These are phyloP conservation scores for Propsilocerus akamusi DNA, from an alignment of 1,140 invertebrate species.

Conservation along the genomic window DNA sequence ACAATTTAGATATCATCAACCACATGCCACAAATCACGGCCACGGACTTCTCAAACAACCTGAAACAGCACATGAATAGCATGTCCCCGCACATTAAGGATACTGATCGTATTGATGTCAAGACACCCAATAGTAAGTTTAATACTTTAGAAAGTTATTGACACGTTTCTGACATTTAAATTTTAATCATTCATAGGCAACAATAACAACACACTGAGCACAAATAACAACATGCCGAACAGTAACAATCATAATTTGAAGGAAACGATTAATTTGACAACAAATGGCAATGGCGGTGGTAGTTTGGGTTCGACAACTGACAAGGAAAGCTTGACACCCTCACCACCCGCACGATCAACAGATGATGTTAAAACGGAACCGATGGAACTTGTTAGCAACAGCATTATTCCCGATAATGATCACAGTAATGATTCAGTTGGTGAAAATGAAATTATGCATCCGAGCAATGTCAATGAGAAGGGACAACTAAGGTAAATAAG, in stretches of 20 bases:
- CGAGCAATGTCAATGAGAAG: constrained; percentile 21
- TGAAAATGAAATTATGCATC: constrained; percentile 21
- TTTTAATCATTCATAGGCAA: constrained; percentile 4
- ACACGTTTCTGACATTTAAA: background rate
- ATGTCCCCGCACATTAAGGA: constrained; percentile 33
- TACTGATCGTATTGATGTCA: constrained; percentile 15
- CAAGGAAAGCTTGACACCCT: constrained; percentile 29
- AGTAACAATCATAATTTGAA: constrained; percentile 25
- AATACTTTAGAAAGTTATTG: background rate
- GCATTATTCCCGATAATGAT: constrained; percentile 29
- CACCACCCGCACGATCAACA: constrained; percentile 27
- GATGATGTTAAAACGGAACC: constrained; percentile 64
- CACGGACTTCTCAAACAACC: constrained; percentile 54
- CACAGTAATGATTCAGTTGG: constrained; percentile 41
- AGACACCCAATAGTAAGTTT: background rate
- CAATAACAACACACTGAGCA: background rate
- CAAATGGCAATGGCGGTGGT: constrained; percentile 27
- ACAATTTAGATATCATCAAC: constrained; percentile 29
- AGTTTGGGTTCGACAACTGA: constrained; percentile 24
- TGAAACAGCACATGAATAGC: constrained; percentile 30
- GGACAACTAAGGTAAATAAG: constrained; percentile 19
- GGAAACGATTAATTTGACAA: constrained; percentile 16
- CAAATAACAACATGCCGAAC: constrained; percentile 6
- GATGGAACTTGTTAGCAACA: constrained; percentile 48
- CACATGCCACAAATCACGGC: constrained; percentile 35